Evolutionary conservation across 2,888 invertebrate species (phyloP), one percentile per base, ranked within the genome.

Genomic region (Macrosoma leucophasiata): DNA sequence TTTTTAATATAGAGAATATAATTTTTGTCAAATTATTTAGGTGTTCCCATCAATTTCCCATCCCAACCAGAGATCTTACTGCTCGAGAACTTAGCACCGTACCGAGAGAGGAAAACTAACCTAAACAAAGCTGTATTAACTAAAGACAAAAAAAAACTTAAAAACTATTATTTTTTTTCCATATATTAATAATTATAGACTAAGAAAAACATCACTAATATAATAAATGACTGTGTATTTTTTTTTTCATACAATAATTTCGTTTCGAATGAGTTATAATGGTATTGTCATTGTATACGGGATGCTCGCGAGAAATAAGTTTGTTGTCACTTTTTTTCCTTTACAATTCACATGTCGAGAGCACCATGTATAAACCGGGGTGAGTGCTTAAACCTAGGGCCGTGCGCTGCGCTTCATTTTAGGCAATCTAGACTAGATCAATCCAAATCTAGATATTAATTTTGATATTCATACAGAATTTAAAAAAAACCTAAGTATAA

Each of bases 221-320:
- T 3, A 15, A n/a, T 19, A 10, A n/a, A n/a, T n/a, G n/a, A n/a
- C n/a, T 25, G 10, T 25, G 7, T 10, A 13, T 17, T 22, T 9
- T 10, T 3, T 11, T 15, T 31, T 24, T 24, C 23, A 15, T 32
- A 32, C 22, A 20, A 24, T 11, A 19, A 21, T 29, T 21, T 10
- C 12, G 18, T 27, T 17, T 17, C 3, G 26, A 15, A 15, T n/a
- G 13, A 14, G 14, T 18, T 5, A 11, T 19, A 13, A 24, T 19
- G 26, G 19, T 13, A 13, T 13, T n/a, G 14, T 13, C 15, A 31
- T 33, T 25, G 29, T 23, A 9, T 19, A 25, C 28, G 17, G 13
- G 19, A 32, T 38, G 29, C 29, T 36, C 44, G 48, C 44, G 39
- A 46, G 46, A 46, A 43, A 50, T 42, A 46, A 42, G 45, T 49